These are phyloP conservation scores for Drosophila mettleri DNA, from an alignment of 2,888 invertebrate genomes.

Conservation along the genomic window DNA sequence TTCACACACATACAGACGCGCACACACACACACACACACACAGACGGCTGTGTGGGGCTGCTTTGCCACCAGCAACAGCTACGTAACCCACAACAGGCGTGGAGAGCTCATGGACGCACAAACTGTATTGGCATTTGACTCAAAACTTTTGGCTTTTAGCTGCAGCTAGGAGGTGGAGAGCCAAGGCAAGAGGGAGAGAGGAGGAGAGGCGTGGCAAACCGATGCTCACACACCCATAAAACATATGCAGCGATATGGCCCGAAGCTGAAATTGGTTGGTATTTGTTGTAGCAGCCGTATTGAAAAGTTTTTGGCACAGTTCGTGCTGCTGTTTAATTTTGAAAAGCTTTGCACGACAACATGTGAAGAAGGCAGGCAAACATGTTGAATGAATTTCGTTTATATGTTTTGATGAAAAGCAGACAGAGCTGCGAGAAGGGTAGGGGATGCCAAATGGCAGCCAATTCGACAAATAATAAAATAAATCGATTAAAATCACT, in stretches of 20 bases:
- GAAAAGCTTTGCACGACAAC: constrained; percentile 72
- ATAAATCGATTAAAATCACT: constrained; percentile 71
- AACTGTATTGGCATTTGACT: constrained; percentile 79
- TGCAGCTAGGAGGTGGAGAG: background rate
- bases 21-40: background rate
- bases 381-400: constrained; percentile 58
- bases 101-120: constrained; percentile 59
- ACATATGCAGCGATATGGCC: constrained; percentile 60
- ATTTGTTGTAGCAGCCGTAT: constrained; percentile 65
- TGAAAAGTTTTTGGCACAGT: constrained; percentile 69
- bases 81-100: constrained; percentile 43
- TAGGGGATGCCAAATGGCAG: background rate
- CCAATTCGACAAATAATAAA: constrained; percentile 25
- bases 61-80: constrained; percentile 23
- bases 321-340: constrained; percentile 76
- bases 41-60: background rate
- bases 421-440: too few species aligned
- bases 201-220: background rate
- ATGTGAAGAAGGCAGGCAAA: constrained; percentile 40
- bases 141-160: constrained; percentile 71
- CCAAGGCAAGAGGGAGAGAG: background rate
- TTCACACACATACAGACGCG: constrained; percentile 13
- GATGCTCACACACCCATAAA: constrained; percentile 42
- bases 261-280: constrained; percentile 42
- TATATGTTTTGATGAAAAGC: constrained; percentile 7